Evolutionary conservation across 1,140 invertebrate species (phyloP).

Genomic region (Drosophila nasuta): DNA sequence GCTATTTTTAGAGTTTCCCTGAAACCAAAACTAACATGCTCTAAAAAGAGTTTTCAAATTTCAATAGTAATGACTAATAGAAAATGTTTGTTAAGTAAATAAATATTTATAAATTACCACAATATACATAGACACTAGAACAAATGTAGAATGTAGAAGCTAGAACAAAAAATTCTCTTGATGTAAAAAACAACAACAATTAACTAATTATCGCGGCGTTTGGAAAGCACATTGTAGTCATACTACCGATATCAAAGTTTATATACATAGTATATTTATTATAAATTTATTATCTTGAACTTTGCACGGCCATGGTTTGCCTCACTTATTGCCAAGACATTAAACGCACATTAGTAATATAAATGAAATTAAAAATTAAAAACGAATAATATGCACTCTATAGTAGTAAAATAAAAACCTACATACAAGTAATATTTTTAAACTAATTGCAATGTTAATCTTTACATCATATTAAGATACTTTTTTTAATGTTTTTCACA

Average conservation of each 20-base stretch:
- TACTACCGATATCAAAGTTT: conserved; percentile 44
- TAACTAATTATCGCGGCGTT: background rate
- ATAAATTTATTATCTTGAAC: conserved; percentile 54
- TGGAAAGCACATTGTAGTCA: conserved; percentile 4
- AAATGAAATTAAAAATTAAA: background rate
- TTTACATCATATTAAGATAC: no score
- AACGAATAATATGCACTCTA: conserved; percentile 33
- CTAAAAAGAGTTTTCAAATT: no score
- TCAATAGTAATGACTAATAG: no score
- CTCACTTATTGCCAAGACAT: conserved; percentile 3
- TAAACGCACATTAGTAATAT: conserved; percentile 2
- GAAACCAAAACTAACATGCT: no score
- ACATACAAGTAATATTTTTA: background rate
- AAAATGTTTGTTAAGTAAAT: no score
- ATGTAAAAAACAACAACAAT: background rate
- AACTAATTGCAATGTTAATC: no score
- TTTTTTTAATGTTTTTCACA: no score
- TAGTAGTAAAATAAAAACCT: background rate
- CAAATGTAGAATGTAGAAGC: background rate
- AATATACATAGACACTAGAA: background rate
- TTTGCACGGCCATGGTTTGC: conserved; percentile 47
- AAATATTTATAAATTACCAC: background rate
- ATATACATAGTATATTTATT: conserved; percentile 1
- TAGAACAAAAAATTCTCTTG: background rate
- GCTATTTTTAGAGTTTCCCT: no score